A percentile compares a stretch with the other conserved stretches of the same genome.
Conservation (phyloP, 2,888 invertebrate species). For the Pasiphila rectangulata region DNA sequence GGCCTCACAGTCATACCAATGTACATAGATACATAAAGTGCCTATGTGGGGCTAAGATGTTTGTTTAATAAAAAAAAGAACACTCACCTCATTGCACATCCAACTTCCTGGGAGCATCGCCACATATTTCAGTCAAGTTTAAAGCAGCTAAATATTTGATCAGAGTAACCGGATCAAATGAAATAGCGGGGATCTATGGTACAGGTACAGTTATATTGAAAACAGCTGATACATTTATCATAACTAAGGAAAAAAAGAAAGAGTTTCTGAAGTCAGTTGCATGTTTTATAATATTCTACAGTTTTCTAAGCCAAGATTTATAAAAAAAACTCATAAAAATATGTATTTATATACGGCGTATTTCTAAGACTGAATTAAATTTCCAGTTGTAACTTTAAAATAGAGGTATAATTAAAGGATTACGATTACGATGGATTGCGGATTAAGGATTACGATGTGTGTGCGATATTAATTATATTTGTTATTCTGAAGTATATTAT, state of each 20-base stretch:
- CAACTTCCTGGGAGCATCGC: conserved; percentile 50
- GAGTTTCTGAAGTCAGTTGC: neutral
- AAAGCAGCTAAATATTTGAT: conserved; percentile 77
- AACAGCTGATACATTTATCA: neutral
- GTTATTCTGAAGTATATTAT: too few relatives aligned
- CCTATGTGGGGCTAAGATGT: too few relatives aligned
- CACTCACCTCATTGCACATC: conserved; percentile 48
- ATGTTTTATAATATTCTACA: too few relatives aligned
- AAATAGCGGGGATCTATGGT: conserved; percentile 49
- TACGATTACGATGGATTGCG: too few relatives aligned
- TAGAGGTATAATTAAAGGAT: too few relatives aligned
- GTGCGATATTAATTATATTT: too few relatives aligned
- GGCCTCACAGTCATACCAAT: neutral
- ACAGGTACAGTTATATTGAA: neutral
- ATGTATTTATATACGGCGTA: too few relatives aligned
- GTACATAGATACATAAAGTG: neutral
- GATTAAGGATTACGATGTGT: too few relatives aligned
- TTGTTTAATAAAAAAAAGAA: conserved; percentile 25
- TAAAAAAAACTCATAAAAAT: too few relatives aligned
- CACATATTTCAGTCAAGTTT: conserved; percentile 65
- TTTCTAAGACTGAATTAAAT: too few relatives aligned
- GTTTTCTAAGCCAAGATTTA: too few relatives aligned
- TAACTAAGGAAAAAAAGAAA: neutral
- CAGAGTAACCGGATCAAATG: conserved; percentile 70
- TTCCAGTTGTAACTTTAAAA: too few relatives aligned